These are phyloP conservation scores for Peucedramus taeniatus DNA, from an alignment of 2,113 vertebrate genomes.

Conservation along the genomic window DNA sequence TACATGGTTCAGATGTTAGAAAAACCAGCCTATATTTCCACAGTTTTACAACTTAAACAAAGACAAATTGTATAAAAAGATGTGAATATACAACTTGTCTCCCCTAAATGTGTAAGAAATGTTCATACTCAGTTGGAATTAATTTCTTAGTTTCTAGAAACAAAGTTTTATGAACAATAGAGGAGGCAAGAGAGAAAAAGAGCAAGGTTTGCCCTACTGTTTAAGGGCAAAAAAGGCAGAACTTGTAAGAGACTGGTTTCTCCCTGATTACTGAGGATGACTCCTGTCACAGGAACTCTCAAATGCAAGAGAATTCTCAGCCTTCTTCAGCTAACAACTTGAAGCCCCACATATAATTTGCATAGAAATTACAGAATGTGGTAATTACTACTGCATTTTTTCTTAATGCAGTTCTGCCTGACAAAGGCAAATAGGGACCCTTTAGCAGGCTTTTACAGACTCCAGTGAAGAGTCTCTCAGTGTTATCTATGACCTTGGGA, in stretches of 20 bases:
- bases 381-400: neutral
- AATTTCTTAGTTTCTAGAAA: neutral
- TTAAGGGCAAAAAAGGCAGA: neutral
- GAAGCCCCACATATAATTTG: neutral
- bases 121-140: neutral
- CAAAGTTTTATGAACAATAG: neutral
- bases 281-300: neutral
- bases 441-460: neutral
- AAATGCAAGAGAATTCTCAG: neutral
- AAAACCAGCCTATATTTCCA: neutral
- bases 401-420: neutral
- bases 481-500: neutral
- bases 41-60: neutral
- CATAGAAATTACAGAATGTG: neutral
- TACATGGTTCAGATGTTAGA: neutral
- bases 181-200: neutral
- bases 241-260: neutral
- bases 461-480: neutral
- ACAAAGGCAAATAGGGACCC: neutral
- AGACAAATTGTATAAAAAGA: neutral
- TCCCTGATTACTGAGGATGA: neutral
- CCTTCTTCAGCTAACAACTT: neutral
- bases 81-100: neutral
- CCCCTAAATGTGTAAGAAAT: neutral
- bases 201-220: neutral